Evolutionary conservation across 2,888 invertebrate genomes (phyloP).

Genomic region (Philereme vetulata): DNA sequence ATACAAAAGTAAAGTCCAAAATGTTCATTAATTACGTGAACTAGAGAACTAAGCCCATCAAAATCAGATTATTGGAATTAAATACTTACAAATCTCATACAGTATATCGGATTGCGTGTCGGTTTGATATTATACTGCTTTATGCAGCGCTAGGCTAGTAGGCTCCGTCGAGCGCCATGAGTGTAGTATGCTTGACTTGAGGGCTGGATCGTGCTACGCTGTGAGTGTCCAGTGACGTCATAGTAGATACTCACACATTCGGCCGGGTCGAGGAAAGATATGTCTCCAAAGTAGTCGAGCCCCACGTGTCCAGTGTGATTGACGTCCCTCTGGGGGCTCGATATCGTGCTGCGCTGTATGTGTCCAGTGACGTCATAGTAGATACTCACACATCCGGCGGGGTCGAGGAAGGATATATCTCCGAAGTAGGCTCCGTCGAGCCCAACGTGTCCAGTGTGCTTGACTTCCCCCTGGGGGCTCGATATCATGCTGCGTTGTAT

Average conservation of each 20-base stretch:
- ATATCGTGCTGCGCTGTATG: constrained; percentile 96
- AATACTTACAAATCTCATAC: too few relatives aligned
- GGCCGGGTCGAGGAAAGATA: constrained; percentile 84
- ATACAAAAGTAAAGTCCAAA: background rate
- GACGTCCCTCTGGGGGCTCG: constrained; percentile 98
- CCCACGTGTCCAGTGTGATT: constrained; percentile 98
- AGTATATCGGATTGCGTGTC: too few relatives aligned
- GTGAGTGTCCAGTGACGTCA: constrained; percentile 38
- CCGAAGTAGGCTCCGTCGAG: constrained; percentile 98
- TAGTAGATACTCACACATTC: constrained; percentile 64
- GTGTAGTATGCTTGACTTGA: constrained; percentile 91
- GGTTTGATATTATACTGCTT: too few relatives aligned
- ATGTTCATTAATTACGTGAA: too few relatives aligned
- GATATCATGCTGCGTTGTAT: constrained; percentile 97
- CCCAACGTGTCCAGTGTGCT: constrained; percentile 98
- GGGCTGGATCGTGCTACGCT: constrained; percentile 81
- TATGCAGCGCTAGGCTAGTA: constrained; percentile 78
- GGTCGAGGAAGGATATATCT: constrained; percentile 88
- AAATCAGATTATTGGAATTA: too few relatives aligned
- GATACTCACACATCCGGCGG: constrained; percentile 70
- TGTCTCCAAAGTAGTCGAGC: constrained; percentile 97
- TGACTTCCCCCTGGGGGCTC: constrained; percentile 97
- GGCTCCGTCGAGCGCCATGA: constrained; percentile 98
- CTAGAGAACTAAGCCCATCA: too few relatives aligned
- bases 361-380: background rate